Conservation (phyloP, 2,888 invertebrate genomes). For the Carpatolechia fugitivella region DNA sequence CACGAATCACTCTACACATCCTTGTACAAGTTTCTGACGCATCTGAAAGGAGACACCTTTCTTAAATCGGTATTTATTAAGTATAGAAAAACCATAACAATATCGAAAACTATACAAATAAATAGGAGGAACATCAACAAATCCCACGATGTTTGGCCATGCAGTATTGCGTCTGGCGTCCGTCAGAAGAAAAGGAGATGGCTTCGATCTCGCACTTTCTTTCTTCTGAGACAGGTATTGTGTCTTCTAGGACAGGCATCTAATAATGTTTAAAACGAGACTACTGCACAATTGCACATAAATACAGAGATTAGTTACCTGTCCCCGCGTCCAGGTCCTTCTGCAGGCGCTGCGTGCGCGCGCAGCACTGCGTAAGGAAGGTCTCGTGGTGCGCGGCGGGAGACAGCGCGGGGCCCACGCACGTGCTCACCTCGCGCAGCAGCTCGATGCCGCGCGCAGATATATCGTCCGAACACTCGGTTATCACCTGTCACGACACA, state of each 20-base stretch:
- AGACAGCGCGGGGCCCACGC: slow-evolving; percentile 91
- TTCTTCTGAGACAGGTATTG: too few relatives aligned
- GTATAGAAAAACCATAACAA: not conserved
- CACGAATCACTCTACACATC: slow-evolving; percentile 96
- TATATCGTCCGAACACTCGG: slow-evolving; percentile 94
- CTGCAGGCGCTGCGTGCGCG: slow-evolving; percentile 91
- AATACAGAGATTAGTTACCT: too few relatives aligned
- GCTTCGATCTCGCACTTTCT: too few relatives aligned
- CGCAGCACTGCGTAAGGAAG: slow-evolving; percentile 95
- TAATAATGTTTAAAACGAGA: too few relatives aligned
- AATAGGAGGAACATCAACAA: too few relatives aligned
- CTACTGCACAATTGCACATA: too few relatives aligned
- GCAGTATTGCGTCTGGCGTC: too few relatives aligned
- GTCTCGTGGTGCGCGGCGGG: slow-evolving; percentile 93
- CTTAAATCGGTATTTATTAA: not conserved
- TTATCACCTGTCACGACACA: slow-evolving; percentile 82
- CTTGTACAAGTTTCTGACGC: slow-evolving; percentile 71
- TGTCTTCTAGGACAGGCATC: too few relatives aligned
- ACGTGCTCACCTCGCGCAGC: slow-evolving; percentile 95
- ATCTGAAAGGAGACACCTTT: slow-evolving; percentile 44
- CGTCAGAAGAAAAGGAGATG: too few relatives aligned
- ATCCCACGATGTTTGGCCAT: too few relatives aligned
- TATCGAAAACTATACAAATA: too few relatives aligned
- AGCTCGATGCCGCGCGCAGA: slow-evolving; percentile 95
- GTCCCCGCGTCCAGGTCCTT: slow-evolving; percentile 85